Base-by-base conservation (phyloP, 2,888 invertebrate species). In the Epinotia demarniana region DNA sequence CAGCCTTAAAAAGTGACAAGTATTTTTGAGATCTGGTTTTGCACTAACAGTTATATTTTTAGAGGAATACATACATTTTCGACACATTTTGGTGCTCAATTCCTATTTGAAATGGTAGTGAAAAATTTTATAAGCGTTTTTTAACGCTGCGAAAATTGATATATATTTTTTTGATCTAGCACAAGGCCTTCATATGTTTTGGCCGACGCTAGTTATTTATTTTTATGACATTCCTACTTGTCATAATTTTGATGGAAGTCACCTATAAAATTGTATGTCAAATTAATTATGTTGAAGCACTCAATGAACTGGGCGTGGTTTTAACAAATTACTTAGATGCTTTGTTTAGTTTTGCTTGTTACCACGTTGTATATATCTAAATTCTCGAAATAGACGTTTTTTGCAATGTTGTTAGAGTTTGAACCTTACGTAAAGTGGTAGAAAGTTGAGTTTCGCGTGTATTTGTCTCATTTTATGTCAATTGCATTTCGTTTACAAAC, bases 141-240 rank as follows among this genome's bases (percentile, higher is more conserved):
- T 16, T 46, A 66, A 33, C 63, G 58, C 58, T 77, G 61, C 33
- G 71, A 62, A 73, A 72, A 69, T 72, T 71, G 75, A 78, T 60
- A 77, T 78, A 74, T 72, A 69, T 66, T 80, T 58, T 77, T 75
- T 39, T 9, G 6, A 39, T 39, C 39, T 80, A 84, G 83, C 81
- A 80, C 19, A 79, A 77, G 77, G 90, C 93, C 93, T 93, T 93
- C 91, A 93, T 93, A 92, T 93, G 93, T 93, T 93, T 93, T 93
- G 93, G 92, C 89, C 76, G 77, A 2, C 81, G 80, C 77, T 80
- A 74, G 55, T 77, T 70, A 77, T 75, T 76, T 77, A 78, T 78
- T 77, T 73, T 27, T 79, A 79, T 82, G 81, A 80, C 84, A 81
- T 83, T 82, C 80, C 80, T 77, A 69, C 68, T 77, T 82, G 82